phyloP scores from a whole-genome alignment of 2,888 invertebrate species.

The Meiosimyza decipiens region DNA sequence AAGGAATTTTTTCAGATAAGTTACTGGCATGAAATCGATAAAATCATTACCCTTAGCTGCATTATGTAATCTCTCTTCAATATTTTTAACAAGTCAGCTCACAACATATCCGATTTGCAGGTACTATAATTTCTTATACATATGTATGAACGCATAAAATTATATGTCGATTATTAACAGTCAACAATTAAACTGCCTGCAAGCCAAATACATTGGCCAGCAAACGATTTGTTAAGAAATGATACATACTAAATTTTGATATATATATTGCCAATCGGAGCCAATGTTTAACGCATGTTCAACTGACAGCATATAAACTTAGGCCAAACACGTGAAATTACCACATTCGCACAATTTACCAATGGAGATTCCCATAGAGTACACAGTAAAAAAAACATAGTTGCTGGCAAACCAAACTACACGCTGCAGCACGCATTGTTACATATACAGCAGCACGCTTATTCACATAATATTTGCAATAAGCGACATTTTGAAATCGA shows the following conservation, averaged over 20 bases:
- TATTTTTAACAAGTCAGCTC: too few relatives aligned
- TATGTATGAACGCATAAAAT: too few relatives aligned
- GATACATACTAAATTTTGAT: too few relatives aligned
- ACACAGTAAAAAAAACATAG: neutral
- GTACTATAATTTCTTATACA: too few relatives aligned
- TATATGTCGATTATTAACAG: too few relatives aligned
- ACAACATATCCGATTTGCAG: too few relatives aligned
- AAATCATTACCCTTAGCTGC: neutral
- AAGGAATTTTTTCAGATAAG: neutral
- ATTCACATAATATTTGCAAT: constrained; percentile 12
- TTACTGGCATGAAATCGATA: constrained; percentile 5
- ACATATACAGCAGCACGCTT: neutral
- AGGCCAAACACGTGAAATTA: constrained; percentile 23
- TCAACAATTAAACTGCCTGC: too few relatives aligned
- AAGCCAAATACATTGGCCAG: too few relatives aligned
- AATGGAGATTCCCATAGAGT: neutral
- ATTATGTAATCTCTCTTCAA: too few relatives aligned
- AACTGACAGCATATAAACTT: neutral
- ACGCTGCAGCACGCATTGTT: constrained; percentile 15
- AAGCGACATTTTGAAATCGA: constrained; percentile 2
- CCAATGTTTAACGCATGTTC: constrained; percentile 3
- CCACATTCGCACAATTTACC: neutral
- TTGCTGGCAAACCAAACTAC: neutral
- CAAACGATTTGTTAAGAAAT: too few relatives aligned
- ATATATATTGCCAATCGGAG: too few relatives aligned